Base-by-base conservation (phyloP, 2,888 invertebrate species). In the Aleiodes testaceus region DNA sequence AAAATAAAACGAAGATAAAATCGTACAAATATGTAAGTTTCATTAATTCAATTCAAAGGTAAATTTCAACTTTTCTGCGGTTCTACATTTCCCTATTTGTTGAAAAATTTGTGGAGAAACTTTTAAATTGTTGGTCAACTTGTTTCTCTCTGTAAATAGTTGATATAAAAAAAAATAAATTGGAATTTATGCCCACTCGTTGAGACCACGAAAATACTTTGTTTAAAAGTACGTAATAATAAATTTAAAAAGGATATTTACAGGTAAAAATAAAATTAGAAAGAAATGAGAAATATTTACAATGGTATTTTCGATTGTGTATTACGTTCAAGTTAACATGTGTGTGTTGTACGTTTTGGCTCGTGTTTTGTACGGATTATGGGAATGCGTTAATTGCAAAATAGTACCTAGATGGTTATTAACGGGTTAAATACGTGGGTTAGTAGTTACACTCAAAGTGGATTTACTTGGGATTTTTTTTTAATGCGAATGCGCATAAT, bases 381-480 rank as follows among this genome's bases (percentile, higher is more conserved):
- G 45, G 81, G 79, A 83, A 80, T 79, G 74, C 77, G 78, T 79
- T 84, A 83, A 84, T 84, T 83, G 79, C 81, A 75, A 84, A 80
- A 82, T 83, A 74, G 61, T 74, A 81, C 79, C 72, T 70, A 69
- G 66, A 52, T 52, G 66, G 75, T 75, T 76, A 74, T 76, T 76
- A 70, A 74, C 75, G 45, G 59, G 47, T 42, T 36, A 59, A 66
- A 55, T 66, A 44, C 52, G 7, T 52, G 16, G 36, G 44, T 55
- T 30, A 36, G 26, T 26, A 26, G 9, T 7, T 22, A 66, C 36
- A 16, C 45, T 47, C 65, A 53, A 70, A 70, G 70, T 70, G 70
- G 70, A 70, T 70, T 70, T 44, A 18, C 70, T 50, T 14, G 66
- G 30, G 42, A 66, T 59, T 70, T 14, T 53, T 55, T 64, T 49